Conservation (phyloP, 2,113 vertebrate genomes). For the Cynocephalus volans region DNA sequence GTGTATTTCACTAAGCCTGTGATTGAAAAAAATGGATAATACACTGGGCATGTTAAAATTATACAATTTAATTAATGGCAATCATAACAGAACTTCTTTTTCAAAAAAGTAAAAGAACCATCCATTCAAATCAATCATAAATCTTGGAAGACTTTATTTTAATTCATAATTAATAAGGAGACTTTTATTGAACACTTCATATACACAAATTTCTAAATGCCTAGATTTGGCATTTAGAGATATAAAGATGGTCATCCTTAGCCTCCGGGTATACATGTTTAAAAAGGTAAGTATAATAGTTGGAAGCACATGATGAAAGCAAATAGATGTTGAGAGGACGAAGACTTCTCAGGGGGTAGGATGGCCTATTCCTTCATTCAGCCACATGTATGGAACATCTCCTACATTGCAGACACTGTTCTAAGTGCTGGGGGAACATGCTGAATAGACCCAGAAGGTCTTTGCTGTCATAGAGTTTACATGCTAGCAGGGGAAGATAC, state of each 20-base stretch:
- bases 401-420: background rate
- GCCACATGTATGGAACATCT: background rate
- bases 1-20: slow-evolving; percentile 36
- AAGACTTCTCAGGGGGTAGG: background rate
- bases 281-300: background rate
- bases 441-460: background rate
- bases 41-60: background rate
- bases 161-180: slow-evolving; percentile 42
- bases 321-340: background rate
- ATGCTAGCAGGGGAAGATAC: background rate
- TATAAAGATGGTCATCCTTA: background rate
- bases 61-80: background rate
- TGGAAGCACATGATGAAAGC: background rate
- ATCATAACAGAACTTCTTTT: background rate
- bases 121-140: slow-evolving; percentile 41
- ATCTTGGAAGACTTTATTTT: slow-evolving; percentile 16
- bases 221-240: background rate
- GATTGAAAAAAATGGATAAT: background rate
- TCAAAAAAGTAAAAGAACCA: background rate
- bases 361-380: background rate
- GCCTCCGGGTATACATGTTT: background rate
- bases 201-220: background rate
- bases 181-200: background rate
- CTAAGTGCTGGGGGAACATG: background rate
- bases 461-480: background rate